Evolutionary conservation across 2,888 invertebrate genomes (phyloP).

Genomic region (Eupithecia vulgata): DNA sequence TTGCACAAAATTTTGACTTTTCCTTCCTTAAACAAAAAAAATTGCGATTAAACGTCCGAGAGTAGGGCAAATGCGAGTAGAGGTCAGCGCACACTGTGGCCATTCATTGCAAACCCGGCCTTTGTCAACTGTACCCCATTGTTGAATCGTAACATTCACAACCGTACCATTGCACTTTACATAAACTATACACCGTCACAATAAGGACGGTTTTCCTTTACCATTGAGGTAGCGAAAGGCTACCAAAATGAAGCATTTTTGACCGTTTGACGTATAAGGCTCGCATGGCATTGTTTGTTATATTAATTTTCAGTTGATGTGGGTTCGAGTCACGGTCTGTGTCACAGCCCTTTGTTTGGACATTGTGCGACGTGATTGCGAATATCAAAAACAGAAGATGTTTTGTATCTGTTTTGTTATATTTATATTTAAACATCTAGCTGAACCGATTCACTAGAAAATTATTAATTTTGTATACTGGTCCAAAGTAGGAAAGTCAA

Average conservation of each 20-base stretch:
- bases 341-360: conserved; percentile 36
- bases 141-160: conserved; percentile 30
- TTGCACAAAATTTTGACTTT: conserved; percentile 17
- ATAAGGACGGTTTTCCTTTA: conserved; percentile 41
- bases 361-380: conserved; percentile 28
- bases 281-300: conserved; percentile 58
- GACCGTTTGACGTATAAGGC: conserved; percentile 60
- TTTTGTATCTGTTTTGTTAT: conserved; percentile 1
- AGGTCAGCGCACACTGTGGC: conserved; percentile 42
- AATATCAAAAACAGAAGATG: conserved; percentile 14
- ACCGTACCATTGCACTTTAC: conserved; percentile 26
- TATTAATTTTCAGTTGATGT: conserved; percentile 65
- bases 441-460: not conserved
- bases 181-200: conserved; percentile 13
- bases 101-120: conserved; percentile 46
- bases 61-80: conserved; percentile 34
- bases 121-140: conserved; percentile 45
- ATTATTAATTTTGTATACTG: conserved; percentile 3
- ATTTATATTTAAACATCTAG: not conserved
- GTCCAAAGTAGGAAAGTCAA: not conserved
- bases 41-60: too few species aligned
- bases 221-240: not conserved
- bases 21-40: too few species aligned
- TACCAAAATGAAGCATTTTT: conserved; percentile 64
- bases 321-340: conserved; percentile 52